Conservation (phyloP, 2,797 vertebrate species). For the Sphenopsis melanotis region DNA sequence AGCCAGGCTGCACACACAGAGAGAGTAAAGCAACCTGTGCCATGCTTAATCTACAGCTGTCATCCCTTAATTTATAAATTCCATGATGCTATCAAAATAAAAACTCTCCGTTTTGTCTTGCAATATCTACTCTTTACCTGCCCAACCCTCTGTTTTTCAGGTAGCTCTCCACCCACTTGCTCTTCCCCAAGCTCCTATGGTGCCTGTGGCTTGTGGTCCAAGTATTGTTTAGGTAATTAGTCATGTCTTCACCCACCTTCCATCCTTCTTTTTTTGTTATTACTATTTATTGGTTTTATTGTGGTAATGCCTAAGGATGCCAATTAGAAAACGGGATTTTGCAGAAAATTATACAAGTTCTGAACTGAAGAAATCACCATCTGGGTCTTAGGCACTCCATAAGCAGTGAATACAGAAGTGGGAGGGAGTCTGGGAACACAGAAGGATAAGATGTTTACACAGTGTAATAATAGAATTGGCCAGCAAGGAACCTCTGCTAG, state of each 20-base stretch:
- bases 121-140: not conserved
- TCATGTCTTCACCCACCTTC: conserved; percentile 10
- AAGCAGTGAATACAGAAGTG: not conserved
- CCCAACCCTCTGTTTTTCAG: conserved; percentile 11
- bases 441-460: not conserved
- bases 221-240: conserved; percentile 42
- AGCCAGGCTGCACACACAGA: not conserved
- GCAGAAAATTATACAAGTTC: not conserved
- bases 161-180: conserved; percentile 10
- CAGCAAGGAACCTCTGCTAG: not conserved
- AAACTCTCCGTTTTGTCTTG: conserved; percentile 29
- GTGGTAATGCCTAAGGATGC: not conserved
- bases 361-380: not conserved
- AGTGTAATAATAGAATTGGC: not conserved
- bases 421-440: not conserved
- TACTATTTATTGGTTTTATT: conserved; percentile 35
- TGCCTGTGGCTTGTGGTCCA: conserved; percentile 50
- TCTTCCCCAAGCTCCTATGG: not conserved
- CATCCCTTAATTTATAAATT: conserved; percentile 45
- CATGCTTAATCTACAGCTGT: conserved; percentile 7
- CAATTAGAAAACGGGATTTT: not conserved
- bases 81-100: conserved; percentile 45
- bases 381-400: not conserved
- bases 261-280: conserved; percentile 9
- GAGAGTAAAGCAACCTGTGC: not conserved